Evolutionary conservation across 2,113 vertebrate genomes (phyloP).

Genomic region (Chamaetylas fuelleborni): DNA sequence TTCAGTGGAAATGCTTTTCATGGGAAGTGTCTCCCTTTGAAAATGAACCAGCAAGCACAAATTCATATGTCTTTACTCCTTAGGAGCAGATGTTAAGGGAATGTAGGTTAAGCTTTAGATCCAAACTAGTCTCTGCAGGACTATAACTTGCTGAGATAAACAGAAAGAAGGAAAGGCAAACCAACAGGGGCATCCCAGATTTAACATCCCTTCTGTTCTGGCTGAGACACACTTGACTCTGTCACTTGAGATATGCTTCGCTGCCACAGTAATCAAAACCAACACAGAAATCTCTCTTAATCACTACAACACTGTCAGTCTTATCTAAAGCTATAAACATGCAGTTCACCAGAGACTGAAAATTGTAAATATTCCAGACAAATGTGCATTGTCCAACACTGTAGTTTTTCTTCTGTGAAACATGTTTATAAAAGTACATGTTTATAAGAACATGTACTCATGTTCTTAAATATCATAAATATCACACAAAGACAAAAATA

Average conservation of each 20-base stretch:
- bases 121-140: constrained; percentile 41
- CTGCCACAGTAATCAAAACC: constrained; percentile 7
- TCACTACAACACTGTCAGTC: not conserved
- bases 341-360: not conserved
- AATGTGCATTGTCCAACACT: not conserved
- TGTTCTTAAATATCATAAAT: not conserved
- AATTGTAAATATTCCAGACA: not conserved
- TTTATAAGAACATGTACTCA: not conserved
- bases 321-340: not conserved
- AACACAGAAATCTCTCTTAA: constrained; percentile 16
- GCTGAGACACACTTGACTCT: not conserved
- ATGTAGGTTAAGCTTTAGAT: constrained; percentile 46
- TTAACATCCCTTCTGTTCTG: constrained; percentile 54
- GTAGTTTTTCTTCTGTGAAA: not conserved
- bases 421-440: not conserved
- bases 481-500: not conserved
- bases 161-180: constrained; percentile 31
- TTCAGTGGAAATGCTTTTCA: not conserved
- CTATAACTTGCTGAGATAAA: constrained; percentile 51
- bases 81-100: constrained; percentile 48
- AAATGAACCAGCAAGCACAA: constrained; percentile 19
- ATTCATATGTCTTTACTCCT: constrained; percentile 22
- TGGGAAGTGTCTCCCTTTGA: not conserved
- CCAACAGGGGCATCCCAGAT: constrained; percentile 36
- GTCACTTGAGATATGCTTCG: not conserved